These are phyloP conservation scores for Catostylus mosaicus DNA, from an alignment of 30 jellyfish, hydroid and myxozoan genomes.

Conservation along the genomic window DNA sequence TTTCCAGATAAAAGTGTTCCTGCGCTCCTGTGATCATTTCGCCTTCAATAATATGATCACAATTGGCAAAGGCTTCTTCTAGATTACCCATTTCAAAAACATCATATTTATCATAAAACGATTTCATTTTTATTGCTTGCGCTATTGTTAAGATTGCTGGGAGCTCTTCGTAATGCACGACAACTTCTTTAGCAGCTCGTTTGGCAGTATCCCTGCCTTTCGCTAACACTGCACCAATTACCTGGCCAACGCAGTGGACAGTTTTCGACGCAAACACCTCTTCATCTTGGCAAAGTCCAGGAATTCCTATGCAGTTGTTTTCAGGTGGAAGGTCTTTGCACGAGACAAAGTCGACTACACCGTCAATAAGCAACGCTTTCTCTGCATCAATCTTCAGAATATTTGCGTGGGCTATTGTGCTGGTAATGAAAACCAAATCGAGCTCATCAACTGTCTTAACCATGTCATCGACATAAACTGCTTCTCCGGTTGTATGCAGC, in stretches of 20 bases:
- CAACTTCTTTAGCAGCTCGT: constrained; percentile 36
- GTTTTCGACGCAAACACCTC: constrained; percentile 38
- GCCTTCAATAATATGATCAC: constrained; percentile 38
- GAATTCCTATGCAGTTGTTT: constrained; percentile 9
- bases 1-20: constrained; percentile 45
- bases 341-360: constrained; percentile 31
- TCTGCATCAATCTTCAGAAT: constrained; percentile 16
- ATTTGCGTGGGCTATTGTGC: constrained; percentile 44
- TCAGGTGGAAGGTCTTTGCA: constrained; percentile 30
- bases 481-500: constrained; percentile 48
- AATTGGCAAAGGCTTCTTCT: constrained; percentile 17
- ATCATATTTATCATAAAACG: neutral
- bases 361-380: constrained; percentile 35
- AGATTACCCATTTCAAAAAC: constrained; percentile 3
- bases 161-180: constrained; percentile 40
- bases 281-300: constrained; percentile 7
- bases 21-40: constrained; percentile 45
- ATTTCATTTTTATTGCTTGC: constrained; percentile 21
- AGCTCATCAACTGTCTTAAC: constrained; percentile 20
- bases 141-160: constrained; percentile 41
- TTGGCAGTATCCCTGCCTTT: constrained; percentile 9
- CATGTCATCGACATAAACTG: constrained; percentile 48
- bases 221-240: constrained; percentile 34
- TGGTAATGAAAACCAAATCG: constrained; percentile 18
- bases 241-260: constrained; percentile 32